Conservation (phyloP, 1,140 invertebrate genomes). For the Cyclina sinensis region DNA sequence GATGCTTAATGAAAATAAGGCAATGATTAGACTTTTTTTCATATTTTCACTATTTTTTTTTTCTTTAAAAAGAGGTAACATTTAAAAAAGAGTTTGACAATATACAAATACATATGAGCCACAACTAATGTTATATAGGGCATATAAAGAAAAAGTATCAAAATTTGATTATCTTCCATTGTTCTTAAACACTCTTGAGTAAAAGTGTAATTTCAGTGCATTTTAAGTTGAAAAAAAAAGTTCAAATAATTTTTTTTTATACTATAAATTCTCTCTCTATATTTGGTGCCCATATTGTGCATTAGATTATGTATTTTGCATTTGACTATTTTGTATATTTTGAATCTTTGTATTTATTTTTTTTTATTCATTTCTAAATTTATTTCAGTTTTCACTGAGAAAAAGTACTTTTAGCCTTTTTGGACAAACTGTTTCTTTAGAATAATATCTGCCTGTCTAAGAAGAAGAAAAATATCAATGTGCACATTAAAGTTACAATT, state of each 20-base stretch:
- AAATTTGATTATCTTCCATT: constrained; percentile 21
- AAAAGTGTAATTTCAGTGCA: neutral
- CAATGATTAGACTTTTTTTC: no score
- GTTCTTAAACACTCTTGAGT: neutral
- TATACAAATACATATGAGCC: constrained; percentile 37
- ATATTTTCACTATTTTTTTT: no score
- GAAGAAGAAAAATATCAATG: no score
- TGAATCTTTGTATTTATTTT: constrained; percentile 58
- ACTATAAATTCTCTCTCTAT: neutral
- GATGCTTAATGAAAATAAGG: no score
- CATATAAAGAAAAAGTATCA: constrained; percentile 48
- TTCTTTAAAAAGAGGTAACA: neutral
- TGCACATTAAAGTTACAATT: no score
- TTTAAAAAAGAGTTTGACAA: constrained; percentile 3
- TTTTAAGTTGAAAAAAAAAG: neutral
- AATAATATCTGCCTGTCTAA: neutral
- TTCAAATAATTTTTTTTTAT: neutral
- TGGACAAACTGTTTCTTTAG: constrained; percentile 6
- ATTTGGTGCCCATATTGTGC: constrained; percentile 46
- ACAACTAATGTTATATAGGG: constrained; percentile 52
- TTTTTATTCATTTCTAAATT: neutral
- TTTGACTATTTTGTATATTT: constrained; percentile 56
- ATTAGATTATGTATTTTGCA: constrained; percentile 43
- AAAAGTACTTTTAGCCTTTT: neutral
- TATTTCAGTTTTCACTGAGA: neutral